Percentiles rank a stretch among this genome's conserved stretches.
Conservation (phyloP, 2,888 invertebrate genomes). For the Nymphalis urticae region DNA sequence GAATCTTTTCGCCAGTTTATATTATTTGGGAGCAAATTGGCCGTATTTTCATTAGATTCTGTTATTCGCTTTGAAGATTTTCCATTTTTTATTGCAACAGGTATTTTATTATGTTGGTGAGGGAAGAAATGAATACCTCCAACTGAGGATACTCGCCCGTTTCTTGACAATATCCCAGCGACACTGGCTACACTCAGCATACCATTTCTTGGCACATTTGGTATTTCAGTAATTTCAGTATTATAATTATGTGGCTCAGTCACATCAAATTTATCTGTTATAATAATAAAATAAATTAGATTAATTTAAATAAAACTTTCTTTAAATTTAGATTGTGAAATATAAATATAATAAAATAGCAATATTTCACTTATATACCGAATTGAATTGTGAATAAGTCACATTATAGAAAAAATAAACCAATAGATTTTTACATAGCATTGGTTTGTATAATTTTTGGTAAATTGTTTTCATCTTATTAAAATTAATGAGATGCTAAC, state of each 20-base stretch:
- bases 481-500: no score
- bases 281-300: neutral
- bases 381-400: no score
- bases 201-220: constrained; percentile 35
- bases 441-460: no score
- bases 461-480: no score
- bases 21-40: neutral
- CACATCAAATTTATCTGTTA: constrained; percentile 34
- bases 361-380: no score
- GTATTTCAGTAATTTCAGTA: neutral
- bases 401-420: no score
- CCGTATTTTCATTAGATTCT: constrained; percentile 4
- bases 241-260: constrained; percentile 1
- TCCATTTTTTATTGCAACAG: neutral
- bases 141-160: constrained; percentile 58
- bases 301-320: no score
- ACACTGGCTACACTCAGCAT: constrained; percentile 57
- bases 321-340: no score
- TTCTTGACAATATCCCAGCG: constrained; percentile 55
- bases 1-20: constrained; percentile 4
- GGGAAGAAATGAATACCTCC: constrained; percentile 58
- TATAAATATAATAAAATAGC: no score
- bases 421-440: no score
- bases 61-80: constrained; percentile 11
- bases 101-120: constrained; percentile 29